Conservation (phyloP, 2,113 vertebrate species). For the Pteronura brasiliensis region DNA sequence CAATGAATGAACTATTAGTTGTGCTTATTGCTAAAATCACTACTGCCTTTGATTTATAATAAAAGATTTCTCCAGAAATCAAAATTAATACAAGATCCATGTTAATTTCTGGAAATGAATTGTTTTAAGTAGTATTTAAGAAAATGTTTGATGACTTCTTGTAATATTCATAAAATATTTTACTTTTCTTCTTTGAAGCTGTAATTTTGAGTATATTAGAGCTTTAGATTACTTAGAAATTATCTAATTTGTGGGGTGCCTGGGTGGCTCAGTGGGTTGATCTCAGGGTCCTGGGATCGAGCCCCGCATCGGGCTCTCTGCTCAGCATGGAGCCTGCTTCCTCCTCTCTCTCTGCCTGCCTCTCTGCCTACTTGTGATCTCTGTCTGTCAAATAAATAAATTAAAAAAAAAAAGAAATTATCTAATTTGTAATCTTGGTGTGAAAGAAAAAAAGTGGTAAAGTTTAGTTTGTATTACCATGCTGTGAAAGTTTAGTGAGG, state of each 20-base stretch:
- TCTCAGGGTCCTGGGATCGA: no score
- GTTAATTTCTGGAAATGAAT: slow-evolving; percentile 8
- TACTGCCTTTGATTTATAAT: not conserved
- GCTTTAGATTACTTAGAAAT: not conserved
- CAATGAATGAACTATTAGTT: slow-evolving; percentile 15
- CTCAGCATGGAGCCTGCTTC: no score
- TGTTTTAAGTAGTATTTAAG: slow-evolving; percentile 7
- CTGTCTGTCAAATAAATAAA: no score
- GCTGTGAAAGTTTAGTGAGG: not conserved
- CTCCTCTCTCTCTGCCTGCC: no score
- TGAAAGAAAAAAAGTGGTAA: not conserved
- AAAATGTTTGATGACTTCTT: not conserved
- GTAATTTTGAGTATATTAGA: not conserved
- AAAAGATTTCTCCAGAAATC: not conserved
- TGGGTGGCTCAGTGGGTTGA: no score
- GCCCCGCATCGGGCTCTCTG: no score
- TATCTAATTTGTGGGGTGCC: not conserved
- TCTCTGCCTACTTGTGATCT: no score
- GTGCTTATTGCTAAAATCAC: slow-evolving; percentile 4
- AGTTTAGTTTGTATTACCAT: not conserved
- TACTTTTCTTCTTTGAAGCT: not conserved
- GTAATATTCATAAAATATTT: not conserved
- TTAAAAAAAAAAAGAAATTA: no score
- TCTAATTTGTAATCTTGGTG: not conserved
- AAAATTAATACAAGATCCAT: not conserved